Evolutionary conservation across 2,113 vertebrate species (phyloP).

Genomic region (Lepus timidus): DNA sequence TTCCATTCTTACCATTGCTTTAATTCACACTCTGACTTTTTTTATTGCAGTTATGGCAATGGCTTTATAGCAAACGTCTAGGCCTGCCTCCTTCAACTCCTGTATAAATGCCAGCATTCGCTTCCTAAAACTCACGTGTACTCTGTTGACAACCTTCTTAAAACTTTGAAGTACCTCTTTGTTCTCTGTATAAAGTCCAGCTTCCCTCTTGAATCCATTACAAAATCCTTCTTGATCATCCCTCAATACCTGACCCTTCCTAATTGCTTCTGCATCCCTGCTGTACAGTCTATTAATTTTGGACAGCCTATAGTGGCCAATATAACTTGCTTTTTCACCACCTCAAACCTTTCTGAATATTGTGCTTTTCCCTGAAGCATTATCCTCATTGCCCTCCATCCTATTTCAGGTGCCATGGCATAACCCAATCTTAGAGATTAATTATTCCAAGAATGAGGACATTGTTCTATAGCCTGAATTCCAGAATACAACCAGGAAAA

Average conservation of each 20-base stretch:
- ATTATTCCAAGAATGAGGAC: background rate
- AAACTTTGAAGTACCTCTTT: background rate
- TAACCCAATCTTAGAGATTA: background rate
- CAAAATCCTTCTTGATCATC: background rate
- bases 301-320: background rate
- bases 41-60: background rate
- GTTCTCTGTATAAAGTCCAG: conserved; percentile 14
- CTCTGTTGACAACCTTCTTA: background rate
- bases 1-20: background rate
- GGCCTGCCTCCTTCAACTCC: background rate
- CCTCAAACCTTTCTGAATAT: background rate
- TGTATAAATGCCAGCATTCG: background rate
- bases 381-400: rapidly evolving
- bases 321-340: background rate
- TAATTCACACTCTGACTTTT: background rate
- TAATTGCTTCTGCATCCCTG: background rate
- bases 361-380: background rate
- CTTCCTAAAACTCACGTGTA: background rate
- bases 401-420: background rate
- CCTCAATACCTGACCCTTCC: background rate
- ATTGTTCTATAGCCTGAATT: background rate
- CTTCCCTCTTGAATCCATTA: background rate
- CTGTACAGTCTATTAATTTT: background rate
- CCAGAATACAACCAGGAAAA: background rate
- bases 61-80: background rate